A percentile compares a stretch with the other conserved stretches of the same genome.
These are phyloP conservation scores for Passerina amoena DNA, from an alignment of 2,113 vertebrate genomes.

Conservation along the genomic window DNA sequence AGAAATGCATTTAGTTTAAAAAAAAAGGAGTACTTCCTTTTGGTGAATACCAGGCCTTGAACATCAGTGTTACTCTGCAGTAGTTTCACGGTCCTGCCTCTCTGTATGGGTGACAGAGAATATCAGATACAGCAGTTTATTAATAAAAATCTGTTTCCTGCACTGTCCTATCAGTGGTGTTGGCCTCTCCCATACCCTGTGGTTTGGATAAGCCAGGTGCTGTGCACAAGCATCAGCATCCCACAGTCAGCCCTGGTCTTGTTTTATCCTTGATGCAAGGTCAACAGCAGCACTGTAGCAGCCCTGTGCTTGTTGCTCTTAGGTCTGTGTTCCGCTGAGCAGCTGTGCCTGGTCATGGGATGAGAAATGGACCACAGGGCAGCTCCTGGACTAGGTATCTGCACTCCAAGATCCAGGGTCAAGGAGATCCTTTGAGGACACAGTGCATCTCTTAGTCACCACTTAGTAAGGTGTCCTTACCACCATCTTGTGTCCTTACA, in stretches of 20 bases:
- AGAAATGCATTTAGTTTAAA: background rate
- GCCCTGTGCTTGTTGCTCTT: background rate
- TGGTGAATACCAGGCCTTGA: background rate
- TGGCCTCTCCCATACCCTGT: background rate
- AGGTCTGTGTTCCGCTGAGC: background rate
- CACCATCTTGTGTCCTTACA: fast-evolving
- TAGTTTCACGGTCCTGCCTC: background rate
- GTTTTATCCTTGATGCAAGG: background rate
- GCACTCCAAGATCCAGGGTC: background rate
- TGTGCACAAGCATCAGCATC: background rate
- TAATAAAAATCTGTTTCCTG: background rate
- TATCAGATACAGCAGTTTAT: background rate
- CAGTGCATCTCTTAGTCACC: background rate
- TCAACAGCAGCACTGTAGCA: background rate
- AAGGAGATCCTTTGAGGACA: background rate
- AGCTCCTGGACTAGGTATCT: background rate
- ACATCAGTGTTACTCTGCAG: background rate
- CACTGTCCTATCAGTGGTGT: background rate
- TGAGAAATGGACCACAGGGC: background rate
- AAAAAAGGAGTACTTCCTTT: background rate
- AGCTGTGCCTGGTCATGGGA: background rate
- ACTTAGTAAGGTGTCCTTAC: background rate
- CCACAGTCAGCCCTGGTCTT: background rate
- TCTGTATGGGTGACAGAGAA: background rate
- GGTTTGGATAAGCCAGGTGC: background rate